A percentile compares a stretch with the other conserved stretches of the same genome.
phyloP scores from a whole-genome alignment of 2,113 vertebrate species.

The Epinephelus cyanopodus region DNA sequence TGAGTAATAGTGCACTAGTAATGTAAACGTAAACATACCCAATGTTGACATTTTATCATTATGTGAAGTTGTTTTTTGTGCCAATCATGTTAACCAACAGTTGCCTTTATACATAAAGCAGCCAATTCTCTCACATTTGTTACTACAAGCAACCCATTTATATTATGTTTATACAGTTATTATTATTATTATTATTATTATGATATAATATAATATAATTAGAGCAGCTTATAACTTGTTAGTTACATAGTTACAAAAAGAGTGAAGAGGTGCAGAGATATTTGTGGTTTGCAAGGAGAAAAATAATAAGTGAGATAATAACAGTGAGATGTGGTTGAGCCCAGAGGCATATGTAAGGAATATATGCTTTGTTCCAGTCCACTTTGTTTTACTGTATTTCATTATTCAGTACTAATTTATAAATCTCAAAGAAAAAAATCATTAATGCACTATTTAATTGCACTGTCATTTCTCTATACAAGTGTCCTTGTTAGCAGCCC shows the following conservation, averaged over 20 bases:
- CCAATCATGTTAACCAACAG: not conserved
- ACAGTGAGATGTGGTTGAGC: not conserved
- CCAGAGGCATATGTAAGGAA: conserved; percentile 1
- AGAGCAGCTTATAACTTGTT: not conserved
- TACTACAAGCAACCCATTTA: no score
- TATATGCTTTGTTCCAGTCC: not conserved
- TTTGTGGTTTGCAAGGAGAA: not conserved
- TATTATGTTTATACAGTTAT: no score
- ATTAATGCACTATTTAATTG: conserved; percentile 34
- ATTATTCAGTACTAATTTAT: conserved; percentile 15
- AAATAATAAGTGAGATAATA: not conserved
- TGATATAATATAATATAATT: not conserved
- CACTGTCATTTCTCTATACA: conserved; percentile 27
- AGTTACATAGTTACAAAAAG: not conserved
- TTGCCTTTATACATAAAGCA: not conserved
- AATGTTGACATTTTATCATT: no score
- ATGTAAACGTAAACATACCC: no score
- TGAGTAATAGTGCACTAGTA: no score
- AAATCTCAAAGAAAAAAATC: not conserved
- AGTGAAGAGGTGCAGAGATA: not conserved
- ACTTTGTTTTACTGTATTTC: conserved; percentile 16
- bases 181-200: no score
- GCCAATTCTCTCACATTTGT: not conserved
- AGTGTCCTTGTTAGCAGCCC: conserved; percentile 42
- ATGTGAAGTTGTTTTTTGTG: not conserved